phyloP scores from a whole-genome alignment of 2,113 vertebrate genomes.

The Cynocephalus volans region DNA sequence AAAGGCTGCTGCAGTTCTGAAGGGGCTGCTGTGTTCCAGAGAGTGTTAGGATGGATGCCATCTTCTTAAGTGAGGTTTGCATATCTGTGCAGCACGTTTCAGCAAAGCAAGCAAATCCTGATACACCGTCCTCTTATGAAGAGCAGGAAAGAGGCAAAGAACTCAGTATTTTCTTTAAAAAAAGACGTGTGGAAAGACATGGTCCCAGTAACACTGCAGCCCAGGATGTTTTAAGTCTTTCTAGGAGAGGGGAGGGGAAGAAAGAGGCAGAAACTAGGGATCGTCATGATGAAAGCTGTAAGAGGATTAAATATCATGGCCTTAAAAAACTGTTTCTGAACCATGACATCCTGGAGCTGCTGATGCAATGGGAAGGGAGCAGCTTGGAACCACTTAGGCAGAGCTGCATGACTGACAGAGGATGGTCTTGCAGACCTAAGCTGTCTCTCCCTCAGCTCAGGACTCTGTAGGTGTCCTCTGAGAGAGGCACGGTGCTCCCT shows the following conservation, averaged over 20 bases:
- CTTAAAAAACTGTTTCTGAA: neutral
- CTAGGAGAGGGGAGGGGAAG: neutral
- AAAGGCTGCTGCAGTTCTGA: neutral
- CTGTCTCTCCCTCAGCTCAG: neutral
- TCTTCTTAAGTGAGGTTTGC: neutral
- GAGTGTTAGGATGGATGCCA: fast-evolving
- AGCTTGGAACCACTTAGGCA: fast-evolving
- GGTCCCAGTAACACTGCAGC: neutral
- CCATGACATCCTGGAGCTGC: neutral
- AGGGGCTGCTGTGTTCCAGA: neutral
- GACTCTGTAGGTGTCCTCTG: neutral
- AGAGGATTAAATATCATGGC: neutral
- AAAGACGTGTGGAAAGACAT: constrained; percentile 2
- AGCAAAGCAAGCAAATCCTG: neutral
- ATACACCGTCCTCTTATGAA: neutral
- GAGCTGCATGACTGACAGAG: neutral
- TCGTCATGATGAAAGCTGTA: neutral
- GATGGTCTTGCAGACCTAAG: fast-evolving
- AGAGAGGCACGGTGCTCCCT: no score
- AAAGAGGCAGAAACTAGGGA: neutral
- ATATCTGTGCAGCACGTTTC: neutral
- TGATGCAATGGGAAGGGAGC: fast-evolving
- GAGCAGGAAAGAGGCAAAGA: neutral
- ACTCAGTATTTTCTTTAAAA: neutral
- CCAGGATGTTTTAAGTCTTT: neutral